Evolutionary conservation across 2,888 invertebrate genomes (phyloP), one percentile per base, ranked within the genome.

Genomic region (Dendrolimus pini): DNA sequence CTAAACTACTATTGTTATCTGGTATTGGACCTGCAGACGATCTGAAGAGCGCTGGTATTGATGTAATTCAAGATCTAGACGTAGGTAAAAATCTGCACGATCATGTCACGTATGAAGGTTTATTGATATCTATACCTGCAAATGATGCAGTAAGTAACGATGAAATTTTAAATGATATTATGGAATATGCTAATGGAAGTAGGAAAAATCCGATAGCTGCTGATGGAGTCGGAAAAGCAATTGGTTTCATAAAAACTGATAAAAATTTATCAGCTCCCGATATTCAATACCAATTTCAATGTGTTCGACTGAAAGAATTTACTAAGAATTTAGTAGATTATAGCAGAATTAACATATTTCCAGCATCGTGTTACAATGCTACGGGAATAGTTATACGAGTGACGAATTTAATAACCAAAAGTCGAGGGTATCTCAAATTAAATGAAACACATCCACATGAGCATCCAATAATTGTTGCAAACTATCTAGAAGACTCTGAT

Each of bases 401-500:
- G 0, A 91, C 93, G 69, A 81, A 93, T 30, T 67, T 94, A 54
- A 82, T 86, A 7, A 94, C 94, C 0, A 86, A 88, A 64, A 94
- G 94, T 64, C 84, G 93, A 67, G 95, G 95, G 0, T 81, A 83
- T 13, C 62, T 95, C 0, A 69, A 81, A 42, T 78, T 97, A 1
- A 94, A 94, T 68, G 80, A 89, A 0, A 91, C 92, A 0, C 92
- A 97, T 81, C 96, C 96, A 0, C 88, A 92, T 68, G 94, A 94
- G 0, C 84, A 91, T 53, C 96, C 96, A 0, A 71, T 94, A 41
- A 92, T 97, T 55, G 92, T 93, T 68, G 92, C 96, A 0, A 94
- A 93, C 60, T 94, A 93, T 57, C 93, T 93, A 60, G 85, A 80
- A 1, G 91, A 93, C 54, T 81, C 91, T 54, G 85, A 90, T 1